These are phyloP conservation scores for Adoxophyes honmai DNA, from an alignment of 1,140 invertebrate species.

Conservation along the genomic window DNA sequence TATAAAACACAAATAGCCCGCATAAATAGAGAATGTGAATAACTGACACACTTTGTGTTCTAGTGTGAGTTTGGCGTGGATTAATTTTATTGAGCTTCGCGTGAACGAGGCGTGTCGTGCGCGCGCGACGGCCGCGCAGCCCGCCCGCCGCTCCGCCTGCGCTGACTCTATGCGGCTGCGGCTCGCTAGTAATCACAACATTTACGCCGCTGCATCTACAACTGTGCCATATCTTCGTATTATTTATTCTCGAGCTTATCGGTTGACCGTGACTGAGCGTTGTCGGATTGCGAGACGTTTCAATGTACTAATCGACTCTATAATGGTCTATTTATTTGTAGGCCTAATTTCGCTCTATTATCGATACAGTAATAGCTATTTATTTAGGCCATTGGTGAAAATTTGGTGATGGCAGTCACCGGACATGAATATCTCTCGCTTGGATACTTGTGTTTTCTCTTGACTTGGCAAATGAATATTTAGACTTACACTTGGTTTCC, in stretches of 20 bases:
- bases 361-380: too few relatives aligned
- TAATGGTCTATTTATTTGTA: too few relatives aligned
- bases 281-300: neutral
- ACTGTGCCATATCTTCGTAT: neutral
- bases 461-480: too few relatives aligned
- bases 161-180: neutral
- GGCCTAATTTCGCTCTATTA: too few relatives aligned
- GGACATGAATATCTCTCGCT: too few relatives aligned
- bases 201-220: neutral
- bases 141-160: slow-evolving; percentile 16
- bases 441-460: too few relatives aligned
- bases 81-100: slow-evolving; percentile 41
- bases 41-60: slow-evolving; percentile 55
- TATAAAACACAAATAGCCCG: slow-evolving; percentile 49
- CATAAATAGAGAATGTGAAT: slow-evolving; percentile 55
- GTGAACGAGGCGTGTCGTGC: slow-evolving; percentile 15
- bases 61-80: slow-evolving; percentile 25
- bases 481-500: too few relatives aligned
- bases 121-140: neutral
- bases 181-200: neutral
- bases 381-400: too few relatives aligned
- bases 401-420: too few relatives aligned
- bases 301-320: too few relatives aligned
- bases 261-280: neutral
- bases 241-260: slow-evolving; percentile 1